Evolutionary conservation across 2,888 invertebrate genomes (phyloP).

Genomic region (Saturnia japonica): DNA sequence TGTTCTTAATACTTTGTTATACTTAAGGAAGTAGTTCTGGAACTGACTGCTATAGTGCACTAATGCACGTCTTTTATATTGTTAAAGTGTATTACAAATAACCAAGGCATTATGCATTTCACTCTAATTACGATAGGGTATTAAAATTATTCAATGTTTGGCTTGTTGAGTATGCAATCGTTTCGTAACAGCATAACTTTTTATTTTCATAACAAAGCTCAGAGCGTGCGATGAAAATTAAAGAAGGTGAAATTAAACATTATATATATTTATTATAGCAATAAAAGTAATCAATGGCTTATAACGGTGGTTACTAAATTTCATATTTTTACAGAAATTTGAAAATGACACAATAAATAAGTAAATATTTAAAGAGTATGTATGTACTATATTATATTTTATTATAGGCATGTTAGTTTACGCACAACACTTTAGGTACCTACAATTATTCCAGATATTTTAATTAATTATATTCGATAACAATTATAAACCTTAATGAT

Average conservation of each 20-base stretch:
- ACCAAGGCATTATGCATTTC: constrained; percentile 20
- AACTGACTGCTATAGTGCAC: constrained; percentile 19
- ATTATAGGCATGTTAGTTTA: too few species aligned
- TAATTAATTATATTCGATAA: too few species aligned
- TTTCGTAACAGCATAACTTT: constrained; percentile 20
- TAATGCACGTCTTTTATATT: constrained; percentile 24
- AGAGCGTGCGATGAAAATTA: background rate
- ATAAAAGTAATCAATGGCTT: background rate
- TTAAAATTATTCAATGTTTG: constrained; percentile 20
- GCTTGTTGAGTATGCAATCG: constrained; percentile 40
- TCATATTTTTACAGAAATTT: too few species aligned
- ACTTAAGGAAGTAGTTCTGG: constrained; percentile 1
- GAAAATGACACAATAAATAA: too few species aligned
- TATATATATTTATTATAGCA: too few species aligned
- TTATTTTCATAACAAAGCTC: constrained; percentile 6
- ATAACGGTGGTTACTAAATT: too few species aligned
- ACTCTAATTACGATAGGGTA: constrained; percentile 19
- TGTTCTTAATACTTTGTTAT: constrained; percentile 4
- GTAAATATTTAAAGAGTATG: too few species aligned
- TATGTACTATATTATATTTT: too few species aligned
- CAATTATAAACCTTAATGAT: too few species aligned
- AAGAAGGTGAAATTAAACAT: background rate
- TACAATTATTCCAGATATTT: too few species aligned
- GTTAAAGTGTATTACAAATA: constrained; percentile 18
- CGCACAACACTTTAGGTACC: too few species aligned